Evolutionary conservation across 2,113 vertebrate species (phyloP), one percentile per base, ranked within the genome.

Genomic region (Furnarius figulus): DNA sequence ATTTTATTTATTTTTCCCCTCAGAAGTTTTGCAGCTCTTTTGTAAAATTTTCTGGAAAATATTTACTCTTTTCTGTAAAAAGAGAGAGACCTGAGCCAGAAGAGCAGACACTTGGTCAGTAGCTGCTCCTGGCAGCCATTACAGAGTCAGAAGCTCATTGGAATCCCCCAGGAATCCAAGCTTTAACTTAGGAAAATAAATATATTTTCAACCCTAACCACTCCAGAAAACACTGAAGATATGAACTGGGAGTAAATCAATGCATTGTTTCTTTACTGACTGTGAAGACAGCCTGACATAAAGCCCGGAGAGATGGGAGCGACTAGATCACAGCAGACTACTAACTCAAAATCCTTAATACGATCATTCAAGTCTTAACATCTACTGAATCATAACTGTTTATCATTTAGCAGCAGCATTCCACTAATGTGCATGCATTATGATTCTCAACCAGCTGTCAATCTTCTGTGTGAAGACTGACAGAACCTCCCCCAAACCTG

Each of bases 121-220:
- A 96, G 95, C 89, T 87, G 73, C 89, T 87, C 21, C 95, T 95
- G 93, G 91, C 80, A 96, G 49, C 52, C 39, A 40, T 68, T 68
- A 78, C 4, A 22, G 49, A 85, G 47, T 95, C 95, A 96, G 73
- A 91, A 92, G 96, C 89, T 84, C 77, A 49, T 19, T 82, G 61
- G 46, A 94, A 89, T 94, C 80, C 61, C 80, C n/a, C 55, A 84
- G 88, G 86, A 92, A 74, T 84, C 27, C 49, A 81, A 89, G 61
- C 14, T 73, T 85, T 85, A 91, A 87, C 52, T 82, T 13, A 61
- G 44, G 47, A 97, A 88, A 94, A 95, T 46, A 94, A 94, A 86
- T 47, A 90, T 59, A 24, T 90, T 93, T 96, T 85, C 76, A 93
- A 83, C 20, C 13, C 44, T 85, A 85, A 63, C 52, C 52, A 84